These are phyloP conservation scores for Leucophenga montana DNA, from an alignment of 2,888 invertebrate genomes.

Conservation along the genomic window DNA sequence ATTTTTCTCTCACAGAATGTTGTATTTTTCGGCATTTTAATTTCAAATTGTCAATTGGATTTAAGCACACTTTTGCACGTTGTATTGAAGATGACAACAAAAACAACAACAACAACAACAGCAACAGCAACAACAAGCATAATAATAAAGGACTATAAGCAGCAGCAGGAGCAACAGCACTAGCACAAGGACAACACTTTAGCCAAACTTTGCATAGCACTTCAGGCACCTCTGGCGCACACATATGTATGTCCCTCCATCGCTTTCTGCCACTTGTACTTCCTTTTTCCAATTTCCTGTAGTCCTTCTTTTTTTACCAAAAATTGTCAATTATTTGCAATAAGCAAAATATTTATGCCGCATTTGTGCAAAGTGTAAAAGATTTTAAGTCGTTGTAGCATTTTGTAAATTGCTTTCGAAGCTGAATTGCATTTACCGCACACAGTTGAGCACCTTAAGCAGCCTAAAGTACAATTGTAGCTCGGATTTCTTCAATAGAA, in stretches of 20 bases:
- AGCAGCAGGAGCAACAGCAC: constrained; percentile 1
- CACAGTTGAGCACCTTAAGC: neutral
- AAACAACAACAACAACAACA: constrained; percentile 45
- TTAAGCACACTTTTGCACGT: constrained; percentile 51
- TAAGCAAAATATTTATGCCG: constrained; percentile 23
- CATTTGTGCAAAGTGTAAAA: constrained; percentile 18
- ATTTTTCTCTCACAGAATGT: constrained; percentile 25
- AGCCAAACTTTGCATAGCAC: constrained; percentile 23
- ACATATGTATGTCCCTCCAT: constrained; percentile 45
- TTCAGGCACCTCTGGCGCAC: constrained; percentile 29
- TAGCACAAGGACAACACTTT: neutral
- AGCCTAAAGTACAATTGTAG: neutral
- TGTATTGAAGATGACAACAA: constrained; percentile 30
- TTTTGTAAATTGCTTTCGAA: neutral
- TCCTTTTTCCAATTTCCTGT: neutral
- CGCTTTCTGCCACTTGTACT: constrained; percentile 48
- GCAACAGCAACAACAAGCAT: constrained; percentile 18
- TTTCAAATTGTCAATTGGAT: constrained; percentile 65
- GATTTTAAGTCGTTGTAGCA: constrained; percentile 8
- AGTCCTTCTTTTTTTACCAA: constrained; percentile 22
- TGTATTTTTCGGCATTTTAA: constrained; percentile 66
- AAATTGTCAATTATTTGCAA: constrained; percentile 55
- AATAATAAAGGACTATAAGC: constrained; percentile 32
- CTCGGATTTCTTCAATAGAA: too few species aligned
- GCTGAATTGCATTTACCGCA: neutral